Evolutionary conservation across 2,888 invertebrate species (phyloP).

Genomic region (Ecliptopera silaceata): DNA sequence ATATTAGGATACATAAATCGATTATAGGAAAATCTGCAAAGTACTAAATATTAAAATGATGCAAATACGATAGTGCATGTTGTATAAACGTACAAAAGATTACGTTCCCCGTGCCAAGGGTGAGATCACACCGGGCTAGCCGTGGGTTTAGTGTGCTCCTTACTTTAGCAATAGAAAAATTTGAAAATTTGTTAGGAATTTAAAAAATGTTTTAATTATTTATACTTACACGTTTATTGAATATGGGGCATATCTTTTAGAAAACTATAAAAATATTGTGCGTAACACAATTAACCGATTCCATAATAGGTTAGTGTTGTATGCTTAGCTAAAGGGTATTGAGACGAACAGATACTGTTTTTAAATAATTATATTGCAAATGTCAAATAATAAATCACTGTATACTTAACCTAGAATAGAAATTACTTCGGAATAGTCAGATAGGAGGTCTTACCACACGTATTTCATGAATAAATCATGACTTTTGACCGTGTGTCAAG

Average conservation of each 20-base stretch:
- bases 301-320: not conserved
- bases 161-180: conserved; percentile 21
- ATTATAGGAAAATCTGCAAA: conserved; percentile 21
- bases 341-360: conserved; percentile 46
- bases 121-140: not conserved
- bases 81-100: conserved; percentile 40
- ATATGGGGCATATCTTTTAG: not conserved
- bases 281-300: not conserved
- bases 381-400: conserved; percentile 59
- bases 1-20: conserved; percentile 17
- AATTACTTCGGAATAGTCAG: conserved; percentile 24
- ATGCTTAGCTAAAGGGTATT: conserved; percentile 36
- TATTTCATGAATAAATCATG: not conserved
- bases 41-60: conserved; percentile 21
- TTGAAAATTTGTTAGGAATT: conserved; percentile 17
- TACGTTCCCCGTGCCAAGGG: conserved; percentile 14
- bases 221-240: not conserved
- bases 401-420: conserved; percentile 39
- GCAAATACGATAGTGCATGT: conserved; percentile 33
- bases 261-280: not conserved
- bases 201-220: conserved; percentile 14
- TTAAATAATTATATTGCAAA: conserved; percentile 56
- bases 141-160: conserved; percentile 10
- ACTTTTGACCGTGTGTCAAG: conserved; percentile 5
- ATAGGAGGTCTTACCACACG: conserved; percentile 11